Percentiles rank a stretch among this genome's conserved stretches.
Evolutionary conservation across 2,888 invertebrate genomes (phyloP).

Genomic region (Euplexia lucipara): DNA sequence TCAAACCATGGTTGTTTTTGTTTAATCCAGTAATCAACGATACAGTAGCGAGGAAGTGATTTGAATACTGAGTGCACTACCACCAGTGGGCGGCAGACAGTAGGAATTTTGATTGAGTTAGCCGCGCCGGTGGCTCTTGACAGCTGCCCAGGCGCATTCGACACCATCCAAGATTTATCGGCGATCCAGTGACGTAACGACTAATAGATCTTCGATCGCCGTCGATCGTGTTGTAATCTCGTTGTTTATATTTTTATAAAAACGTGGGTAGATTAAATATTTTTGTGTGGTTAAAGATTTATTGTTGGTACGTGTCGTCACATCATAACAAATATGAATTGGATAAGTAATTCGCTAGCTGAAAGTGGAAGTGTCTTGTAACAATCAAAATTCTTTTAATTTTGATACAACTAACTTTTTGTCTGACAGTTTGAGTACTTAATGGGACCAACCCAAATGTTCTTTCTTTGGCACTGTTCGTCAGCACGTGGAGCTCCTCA

Average conservation of each 20-base stretch:
- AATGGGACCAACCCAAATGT: too few species aligned
- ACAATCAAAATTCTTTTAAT: neutral
- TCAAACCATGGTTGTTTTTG: conserved; percentile 24
- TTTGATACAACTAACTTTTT: too few species aligned
- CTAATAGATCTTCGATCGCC: conserved; percentile 52
- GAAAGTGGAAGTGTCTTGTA: conserved; percentile 26
- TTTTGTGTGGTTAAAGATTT: conserved; percentile 51
- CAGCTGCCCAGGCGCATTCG: conserved; percentile 57
- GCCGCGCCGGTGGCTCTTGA: conserved; percentile 59
- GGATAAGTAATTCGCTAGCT: conserved; percentile 1
- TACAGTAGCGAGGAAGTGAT: conserved; percentile 65
- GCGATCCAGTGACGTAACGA: conserved; percentile 62
- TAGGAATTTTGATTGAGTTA: conserved; percentile 81
- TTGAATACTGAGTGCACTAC: conserved; percentile 55
- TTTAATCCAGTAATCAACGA: conserved; percentile 45
- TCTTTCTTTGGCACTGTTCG: too few species aligned
- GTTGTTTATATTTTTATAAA: conserved; percentile 56
- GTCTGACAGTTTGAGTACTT: too few species aligned
- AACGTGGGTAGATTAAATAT: conserved; percentile 61
- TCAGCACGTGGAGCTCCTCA: too few species aligned
- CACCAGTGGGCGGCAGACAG: conserved; percentile 62
- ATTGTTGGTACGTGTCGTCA: conserved; percentile 38
- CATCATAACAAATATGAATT: conserved; percentile 42
- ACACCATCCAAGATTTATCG: conserved; percentile 65
- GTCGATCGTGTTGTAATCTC: conserved; percentile 54